phyloP scores from a whole-genome alignment of 2,113 vertebrate genomes.

The Caloenas nicobarica region DNA sequence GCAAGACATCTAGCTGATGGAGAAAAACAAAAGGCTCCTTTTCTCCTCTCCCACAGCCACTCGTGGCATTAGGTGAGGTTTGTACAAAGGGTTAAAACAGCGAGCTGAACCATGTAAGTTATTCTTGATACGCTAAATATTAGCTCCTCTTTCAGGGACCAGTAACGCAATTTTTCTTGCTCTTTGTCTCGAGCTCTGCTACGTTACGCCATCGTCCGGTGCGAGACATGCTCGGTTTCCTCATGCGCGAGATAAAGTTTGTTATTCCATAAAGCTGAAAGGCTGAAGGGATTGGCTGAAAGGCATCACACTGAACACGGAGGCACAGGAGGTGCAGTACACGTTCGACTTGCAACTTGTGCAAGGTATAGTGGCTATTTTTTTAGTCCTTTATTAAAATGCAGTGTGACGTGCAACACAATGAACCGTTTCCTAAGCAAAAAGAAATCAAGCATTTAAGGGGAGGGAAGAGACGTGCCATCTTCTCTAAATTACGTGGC shows the following conservation, averaged over 20 bases:
- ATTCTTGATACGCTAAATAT: not conserved
- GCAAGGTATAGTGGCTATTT: slow-evolving; percentile 79
- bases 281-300: slow-evolving; percentile 91
- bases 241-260: slow-evolving; percentile 96
- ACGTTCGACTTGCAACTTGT: slow-evolving; percentile 88
- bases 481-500: not conserved
- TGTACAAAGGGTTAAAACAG: not conserved
- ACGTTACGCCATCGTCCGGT: slow-evolving; percentile 96
- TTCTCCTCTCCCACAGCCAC: not conserved
- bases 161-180: not conserved
- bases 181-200: slow-evolving; percentile 83
- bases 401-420: not conserved
- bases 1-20: not conserved
- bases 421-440: not conserved
- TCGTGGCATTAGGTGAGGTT: not conserved
- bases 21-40: not conserved
- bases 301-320: slow-evolving; percentile 74
- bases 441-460: not conserved
- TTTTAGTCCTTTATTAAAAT: not conserved
- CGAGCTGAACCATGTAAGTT: not conserved
- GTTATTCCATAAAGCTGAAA: slow-evolving; percentile 94
- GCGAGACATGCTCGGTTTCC: slow-evolving; percentile 97
- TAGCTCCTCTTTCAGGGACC: not conserved
- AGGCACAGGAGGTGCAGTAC: slow-evolving; percentile 89
- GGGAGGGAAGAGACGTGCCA: not conserved